Percentiles rank a stretch among this genome's conserved stretches.
These are phyloP conservation scores for Andricus quercusramuli DNA, from an alignment of 2,888 invertebrate species.

Conservation along the genomic window DNA sequence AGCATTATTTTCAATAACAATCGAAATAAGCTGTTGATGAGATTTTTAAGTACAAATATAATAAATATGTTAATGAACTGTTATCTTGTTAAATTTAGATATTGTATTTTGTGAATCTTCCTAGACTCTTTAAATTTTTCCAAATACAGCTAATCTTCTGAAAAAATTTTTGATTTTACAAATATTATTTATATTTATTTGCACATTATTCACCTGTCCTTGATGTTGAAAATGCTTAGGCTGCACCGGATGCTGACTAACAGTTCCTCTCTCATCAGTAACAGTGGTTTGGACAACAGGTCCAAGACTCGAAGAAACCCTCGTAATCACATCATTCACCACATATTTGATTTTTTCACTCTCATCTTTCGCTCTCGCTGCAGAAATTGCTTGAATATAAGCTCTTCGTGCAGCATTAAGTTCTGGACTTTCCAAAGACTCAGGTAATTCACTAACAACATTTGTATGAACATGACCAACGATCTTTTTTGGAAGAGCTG, in stretches of 20 bases:
- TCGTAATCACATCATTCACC: slow-evolving; percentile 1
- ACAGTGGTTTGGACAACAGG: neutral
- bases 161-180: neutral
- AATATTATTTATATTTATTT: neutral
- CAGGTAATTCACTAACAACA: neutral
- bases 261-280: neutral
- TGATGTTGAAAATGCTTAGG: neutral
- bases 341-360: neutral
- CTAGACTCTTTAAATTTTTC: too few species aligned
- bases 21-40: too few species aligned
- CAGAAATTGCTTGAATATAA: slow-evolving; percentile 13
- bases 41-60: too few species aligned
- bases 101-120: too few species aligned
- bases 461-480: neutral
- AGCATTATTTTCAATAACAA: too few species aligned
- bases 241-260: neutral
- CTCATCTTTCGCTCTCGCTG: neutral
- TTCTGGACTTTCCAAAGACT: neutral
- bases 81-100: too few species aligned
- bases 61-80: too few species aligned
- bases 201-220: neutral
- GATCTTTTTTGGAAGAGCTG: neutral
- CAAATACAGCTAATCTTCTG: too few species aligned
- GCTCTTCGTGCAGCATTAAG: neutral
- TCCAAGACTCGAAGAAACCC: neutral